Conservation (phyloP, 2,797 vertebrate genomes). For the Rachycentron canadum region DNA sequence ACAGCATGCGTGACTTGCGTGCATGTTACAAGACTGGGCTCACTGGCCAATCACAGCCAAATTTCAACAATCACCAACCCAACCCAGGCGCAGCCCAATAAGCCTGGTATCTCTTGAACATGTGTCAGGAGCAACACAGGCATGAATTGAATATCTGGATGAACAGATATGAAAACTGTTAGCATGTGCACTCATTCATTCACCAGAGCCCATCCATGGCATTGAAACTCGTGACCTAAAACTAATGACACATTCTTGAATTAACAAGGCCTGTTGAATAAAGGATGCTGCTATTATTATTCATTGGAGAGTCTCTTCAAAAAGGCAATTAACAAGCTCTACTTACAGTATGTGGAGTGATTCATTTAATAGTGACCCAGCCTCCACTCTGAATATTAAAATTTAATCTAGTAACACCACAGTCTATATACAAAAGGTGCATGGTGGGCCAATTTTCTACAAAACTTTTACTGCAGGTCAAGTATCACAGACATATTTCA, state of each 20-base stretch:
- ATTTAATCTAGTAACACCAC: constrained; percentile 18
- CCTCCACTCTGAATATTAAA: constrained; percentile 53
- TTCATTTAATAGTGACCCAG: constrained; percentile 53
- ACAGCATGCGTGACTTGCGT: too few species aligned
- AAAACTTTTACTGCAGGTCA: not conserved
- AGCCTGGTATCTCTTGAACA: not conserved
- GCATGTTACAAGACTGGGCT: too few species aligned
- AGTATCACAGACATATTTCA: not conserved
- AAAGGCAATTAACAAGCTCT: constrained; percentile 66
- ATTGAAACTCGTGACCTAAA: constrained; percentile 53
- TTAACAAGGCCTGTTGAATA: constrained; percentile 52
- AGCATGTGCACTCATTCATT: not conserved
- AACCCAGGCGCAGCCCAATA: not conserved
- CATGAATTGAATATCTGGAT: too few species aligned
- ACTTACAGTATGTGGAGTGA: constrained; percentile 57
- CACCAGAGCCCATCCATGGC: constrained; percentile 11
- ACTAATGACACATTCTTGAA: constrained; percentile 61
- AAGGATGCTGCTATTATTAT: constrained; percentile 52
- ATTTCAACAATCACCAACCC: too few species aligned
- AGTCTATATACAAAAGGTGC: constrained; percentile 19
- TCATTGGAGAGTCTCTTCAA: constrained; percentile 60
- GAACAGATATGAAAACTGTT: constrained; percentile 14
- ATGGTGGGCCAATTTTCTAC: not conserved
- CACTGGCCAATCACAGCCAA: too few species aligned
- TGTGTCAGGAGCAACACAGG: constrained; percentile 15